These are phyloP conservation scores for Ips typographus DNA, from an alignment of 1,140 invertebrate species.

Conservation along the genomic window DNA sequence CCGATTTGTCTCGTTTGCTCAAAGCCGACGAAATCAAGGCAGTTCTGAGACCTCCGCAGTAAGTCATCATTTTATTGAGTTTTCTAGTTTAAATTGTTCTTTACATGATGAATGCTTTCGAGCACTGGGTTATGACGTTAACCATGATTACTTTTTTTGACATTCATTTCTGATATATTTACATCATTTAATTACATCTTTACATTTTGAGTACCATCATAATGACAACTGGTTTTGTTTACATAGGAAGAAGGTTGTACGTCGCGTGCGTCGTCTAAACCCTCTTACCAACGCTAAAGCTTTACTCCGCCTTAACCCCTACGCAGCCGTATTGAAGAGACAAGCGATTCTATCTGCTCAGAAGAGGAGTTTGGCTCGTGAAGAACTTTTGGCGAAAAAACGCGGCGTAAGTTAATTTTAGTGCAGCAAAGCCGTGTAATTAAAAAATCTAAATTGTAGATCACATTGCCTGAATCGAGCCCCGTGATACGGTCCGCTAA, in stretches of 20 bases:
- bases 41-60: constrained; percentile 84
- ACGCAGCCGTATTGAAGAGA: constrained; percentile 81
- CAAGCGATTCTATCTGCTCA: constrained; percentile 68
- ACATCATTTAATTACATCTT: too few relatives aligned
- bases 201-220: too few relatives aligned
- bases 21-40: constrained; percentile 95
- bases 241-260: constrained; percentile 69
- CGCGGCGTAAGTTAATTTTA: constrained; percentile 59
- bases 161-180: constrained; percentile 19
- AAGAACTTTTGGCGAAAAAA: constrained; percentile 64
- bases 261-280: constrained; percentile 85
- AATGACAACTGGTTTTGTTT: too few relatives aligned
- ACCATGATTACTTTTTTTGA: constrained; percentile 37
- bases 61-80: constrained; percentile 46
- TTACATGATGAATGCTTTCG: constrained; percentile 56
- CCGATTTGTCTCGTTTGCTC: constrained; percentile 87
- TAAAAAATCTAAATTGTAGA: constrained; percentile 47
- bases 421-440: too few relatives aligned
- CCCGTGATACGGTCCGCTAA: constrained; percentile 57
- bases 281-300: constrained; percentile 87
- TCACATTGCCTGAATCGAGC: constrained; percentile 55
- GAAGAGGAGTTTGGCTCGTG: constrained; percentile 60
- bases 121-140: constrained; percentile 63
- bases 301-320: constrained; percentile 92
- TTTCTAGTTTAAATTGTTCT: too few relatives aligned